These are phyloP conservation scores for Poecile atricapillus DNA, from an alignment of 2,113 vertebrate genomes.

Conservation along the genomic window DNA sequence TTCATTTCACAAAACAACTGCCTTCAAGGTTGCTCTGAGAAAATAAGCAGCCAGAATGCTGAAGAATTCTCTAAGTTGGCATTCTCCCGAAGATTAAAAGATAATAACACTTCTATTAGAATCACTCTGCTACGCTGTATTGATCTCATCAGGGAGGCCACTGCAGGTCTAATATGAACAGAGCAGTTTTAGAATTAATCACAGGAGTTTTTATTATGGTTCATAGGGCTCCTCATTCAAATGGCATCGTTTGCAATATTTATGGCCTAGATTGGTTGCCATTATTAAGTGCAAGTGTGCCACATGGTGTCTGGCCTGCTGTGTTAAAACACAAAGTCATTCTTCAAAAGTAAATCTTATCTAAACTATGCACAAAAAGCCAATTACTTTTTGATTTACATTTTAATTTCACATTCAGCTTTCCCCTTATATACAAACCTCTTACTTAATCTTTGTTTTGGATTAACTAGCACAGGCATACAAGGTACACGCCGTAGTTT, in stretches of 20 bases:
- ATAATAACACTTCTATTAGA: constrained; percentile 84
- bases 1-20: constrained; percentile 78
- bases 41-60: constrained; percentile 63
- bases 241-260: constrained; percentile 80
- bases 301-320: constrained; percentile 71
- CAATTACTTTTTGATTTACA: constrained; percentile 84
- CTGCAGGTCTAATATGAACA: constrained; percentile 80
- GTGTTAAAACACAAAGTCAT: constrained; percentile 78
- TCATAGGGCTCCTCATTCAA: constrained; percentile 76
- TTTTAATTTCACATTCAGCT: constrained; percentile 75
- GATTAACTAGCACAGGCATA: constrained; percentile 43
- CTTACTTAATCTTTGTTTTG: constrained; percentile 68
- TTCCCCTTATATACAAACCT: constrained; percentile 43
- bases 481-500: constrained; percentile 15
- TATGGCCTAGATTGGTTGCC: constrained; percentile 72
- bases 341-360: constrained; percentile 83
- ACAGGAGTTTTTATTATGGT: constrained; percentile 77
- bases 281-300: constrained; percentile 77
- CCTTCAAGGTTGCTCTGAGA: constrained; percentile 73
- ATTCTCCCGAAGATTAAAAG: constrained; percentile 82
- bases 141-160: constrained; percentile 84
- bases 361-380: constrained; percentile 81
- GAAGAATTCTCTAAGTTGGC: constrained; percentile 71
- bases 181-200: constrained; percentile 80
- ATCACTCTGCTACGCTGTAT: constrained; percentile 78